Evolutionary conservation across 2,113 vertebrate genomes (phyloP), one percentile per base, ranked within the genome.

Genomic region (Erythrocercus mccallii): DNA sequence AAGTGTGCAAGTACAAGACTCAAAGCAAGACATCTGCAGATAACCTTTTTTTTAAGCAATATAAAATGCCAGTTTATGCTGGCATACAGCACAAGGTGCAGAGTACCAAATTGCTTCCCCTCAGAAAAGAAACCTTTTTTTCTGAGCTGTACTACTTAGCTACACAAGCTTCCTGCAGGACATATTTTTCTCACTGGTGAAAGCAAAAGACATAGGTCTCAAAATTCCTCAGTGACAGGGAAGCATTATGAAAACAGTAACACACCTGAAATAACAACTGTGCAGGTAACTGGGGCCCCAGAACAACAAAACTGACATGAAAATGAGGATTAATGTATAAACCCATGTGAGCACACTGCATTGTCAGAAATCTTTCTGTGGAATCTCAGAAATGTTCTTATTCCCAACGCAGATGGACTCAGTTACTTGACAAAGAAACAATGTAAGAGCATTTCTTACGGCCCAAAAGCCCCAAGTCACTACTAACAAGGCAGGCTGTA

Each of bases 141-240:
- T 17, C 38, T 23, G 22, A 88, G n/a, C 27, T 51, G 20, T 57
- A 20, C 33, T 57, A 37, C 42, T 42, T 7, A 24, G 45, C 33
- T 40, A 58, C 5, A 8, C 4, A 37, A 51, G 14, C 12, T 79
- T 78, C 44, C 71, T 40, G 5, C 15, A 86, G 33, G 42, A 33
- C 4, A 11, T 4, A 1, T 48, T 82, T 27, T 42, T 78, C 37
- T 78, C 24, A 1, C 1, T 53, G 18, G 5, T 48, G 21, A 27
- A 72, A 77, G 30, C 20, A 65, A 77, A 86, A 53, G 9, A 14
- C 0, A 0, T 2, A 42, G 23, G 15, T 40, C 42, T n/a, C 58
- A 66, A 51, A 86, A 72, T 40, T 6, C 33, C 61, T 69, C 40
- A 69, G 61, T 54, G 22, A 45, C 9, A n/a, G 5, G 20, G 24